Percentiles rank a stretch among this genome's conserved stretches.
Conservation (phyloP, 2,888 invertebrate species). For the Rotaria socialis region DNA sequence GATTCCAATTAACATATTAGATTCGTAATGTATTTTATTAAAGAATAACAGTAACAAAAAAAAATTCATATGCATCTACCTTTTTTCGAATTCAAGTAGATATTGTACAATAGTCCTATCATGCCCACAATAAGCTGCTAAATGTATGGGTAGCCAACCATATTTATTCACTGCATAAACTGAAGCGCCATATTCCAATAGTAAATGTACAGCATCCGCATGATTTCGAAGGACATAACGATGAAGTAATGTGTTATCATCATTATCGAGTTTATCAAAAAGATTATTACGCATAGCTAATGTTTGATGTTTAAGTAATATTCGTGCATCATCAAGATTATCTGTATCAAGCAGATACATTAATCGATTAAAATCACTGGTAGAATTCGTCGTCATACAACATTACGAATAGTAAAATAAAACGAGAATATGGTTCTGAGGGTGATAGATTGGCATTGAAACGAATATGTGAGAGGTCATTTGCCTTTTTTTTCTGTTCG, state of each 20-base stretch:
- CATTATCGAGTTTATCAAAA: slow-evolving; percentile 16
- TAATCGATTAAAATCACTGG: background rate
- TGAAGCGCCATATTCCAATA: slow-evolving; percentile 6
- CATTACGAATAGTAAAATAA: slow-evolving; percentile 9
- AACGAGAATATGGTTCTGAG: background rate
- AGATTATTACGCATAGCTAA: background rate
- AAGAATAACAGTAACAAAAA: background rate
- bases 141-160: slow-evolving; percentile 30
- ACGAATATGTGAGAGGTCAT: background rate
- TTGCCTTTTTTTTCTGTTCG: background rate
- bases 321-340: background rate
- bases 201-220: slow-evolving; percentile 18
- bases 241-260: slow-evolving; percentile 11
- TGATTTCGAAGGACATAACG: slow-evolving; percentile 23
- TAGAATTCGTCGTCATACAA: background rate
- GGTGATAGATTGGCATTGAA: slow-evolving; percentile 28
- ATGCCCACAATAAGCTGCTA: background rate
- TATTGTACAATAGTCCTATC: slow-evolving; percentile 11
- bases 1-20: background rate
- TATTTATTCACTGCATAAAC: slow-evolving; percentile 17
- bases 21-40: background rate
- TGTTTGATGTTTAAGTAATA: background rate
- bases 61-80: background rate
- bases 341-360: slow-evolving; percentile 14
- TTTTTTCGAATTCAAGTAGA: slow-evolving; percentile 9